Percentiles rank a stretch among this genome's conserved stretches.
Evolutionary conservation across 2,888 invertebrate species (phyloP).

Genomic region (Bellardia pandia): DNA sequence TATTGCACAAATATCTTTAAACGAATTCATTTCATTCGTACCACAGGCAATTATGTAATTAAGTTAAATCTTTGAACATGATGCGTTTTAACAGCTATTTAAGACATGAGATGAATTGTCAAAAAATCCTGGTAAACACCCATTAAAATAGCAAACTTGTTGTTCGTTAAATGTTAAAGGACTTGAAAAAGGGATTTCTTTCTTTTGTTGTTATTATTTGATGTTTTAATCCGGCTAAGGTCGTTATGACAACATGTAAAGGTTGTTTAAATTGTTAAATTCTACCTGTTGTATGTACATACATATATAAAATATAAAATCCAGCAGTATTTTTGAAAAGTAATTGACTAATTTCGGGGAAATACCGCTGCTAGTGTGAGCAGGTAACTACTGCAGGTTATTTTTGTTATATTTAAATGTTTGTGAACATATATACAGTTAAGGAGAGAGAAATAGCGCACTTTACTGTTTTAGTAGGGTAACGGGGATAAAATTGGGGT

Average conservation of each 20-base stretch:
- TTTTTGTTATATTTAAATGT: too few relatives aligned
- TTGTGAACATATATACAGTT: too few relatives aligned
- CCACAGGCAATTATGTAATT: conserved; percentile 14
- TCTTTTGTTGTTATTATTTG: background rate
- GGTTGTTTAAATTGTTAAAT: background rate
- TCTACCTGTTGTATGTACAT: background rate
- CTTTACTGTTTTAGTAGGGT: too few relatives aligned
- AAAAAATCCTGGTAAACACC: conserved; percentile 62
- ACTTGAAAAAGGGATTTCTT: conserved; percentile 34
- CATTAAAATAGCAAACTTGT: conserved; percentile 52
- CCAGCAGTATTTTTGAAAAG: too few relatives aligned
- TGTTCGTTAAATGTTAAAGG: background rate
- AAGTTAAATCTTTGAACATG: background rate
- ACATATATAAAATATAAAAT: too few relatives aligned
- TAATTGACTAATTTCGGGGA: conserved; percentile 64
- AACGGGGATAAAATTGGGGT: too few relatives aligned
- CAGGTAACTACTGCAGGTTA: background rate
- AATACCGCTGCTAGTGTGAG: conserved; percentile 32
- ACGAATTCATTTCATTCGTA: background rate
- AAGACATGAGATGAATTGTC: background rate
- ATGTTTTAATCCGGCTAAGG: background rate
- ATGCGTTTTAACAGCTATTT: background rate
- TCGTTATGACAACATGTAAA: too few relatives aligned
- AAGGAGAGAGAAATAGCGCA: too few relatives aligned
- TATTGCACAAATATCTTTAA: too few relatives aligned